Conservation (phyloP, 2,113 vertebrate genomes). For the Chaetorhynchus papuensis region DNA sequence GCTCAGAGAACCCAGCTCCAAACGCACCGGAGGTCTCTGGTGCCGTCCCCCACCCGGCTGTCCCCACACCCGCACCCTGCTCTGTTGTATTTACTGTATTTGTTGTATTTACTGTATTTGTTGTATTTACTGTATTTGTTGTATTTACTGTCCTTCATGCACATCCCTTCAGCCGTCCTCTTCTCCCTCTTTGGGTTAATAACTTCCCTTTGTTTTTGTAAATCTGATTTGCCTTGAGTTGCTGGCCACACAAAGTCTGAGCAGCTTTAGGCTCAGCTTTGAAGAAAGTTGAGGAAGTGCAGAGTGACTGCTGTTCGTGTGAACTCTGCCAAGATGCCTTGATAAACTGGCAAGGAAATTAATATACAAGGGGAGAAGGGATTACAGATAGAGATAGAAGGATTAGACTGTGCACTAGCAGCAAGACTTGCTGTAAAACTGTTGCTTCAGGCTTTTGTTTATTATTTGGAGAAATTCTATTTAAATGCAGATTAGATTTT, state of each 20-base stretch:
- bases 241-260: background rate
- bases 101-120: too few relatives aligned
- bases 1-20: background rate
- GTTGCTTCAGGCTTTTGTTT: slow-evolving; percentile 62
- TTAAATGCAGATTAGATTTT: slow-evolving; percentile 71
- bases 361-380: slow-evolving; percentile 33
- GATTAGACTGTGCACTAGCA: slow-evolving; percentile 47
- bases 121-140: too few relatives aligned
- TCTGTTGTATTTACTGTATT: background rate
- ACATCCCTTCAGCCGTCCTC: background rate
- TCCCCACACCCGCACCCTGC: background rate
- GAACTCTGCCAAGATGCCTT: background rate
- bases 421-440: slow-evolving; percentile 42
- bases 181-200: background rate
- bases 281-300: background rate
- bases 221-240: background rate
- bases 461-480: slow-evolving; percentile 64
- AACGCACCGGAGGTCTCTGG: background rate
- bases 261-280: background rate
- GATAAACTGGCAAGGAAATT: slow-evolving; percentile 44
- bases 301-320: background rate
- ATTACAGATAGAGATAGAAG: slow-evolving; percentile 46
- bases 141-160: background rate
- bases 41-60: background rate
- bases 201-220: background rate